Base-by-base conservation (phyloP, 2,797 vertebrate species). In the Cyprinodon diabolis region DNA sequence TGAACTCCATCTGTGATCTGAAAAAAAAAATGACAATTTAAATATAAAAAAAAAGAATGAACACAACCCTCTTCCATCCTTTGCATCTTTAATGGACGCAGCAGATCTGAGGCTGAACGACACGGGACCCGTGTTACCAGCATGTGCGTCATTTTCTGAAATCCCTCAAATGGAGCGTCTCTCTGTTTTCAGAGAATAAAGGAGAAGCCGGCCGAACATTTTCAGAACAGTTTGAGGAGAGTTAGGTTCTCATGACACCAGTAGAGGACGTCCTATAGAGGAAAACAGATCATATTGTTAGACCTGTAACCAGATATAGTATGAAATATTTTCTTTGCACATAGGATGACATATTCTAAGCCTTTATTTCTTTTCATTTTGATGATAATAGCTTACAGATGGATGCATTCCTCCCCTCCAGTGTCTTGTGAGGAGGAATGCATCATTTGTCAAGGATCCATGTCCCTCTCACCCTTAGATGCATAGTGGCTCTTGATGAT, bases 121-220 rank as follows among this genome's bases (percentile, higher is more conserved):
- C 62, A 25, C 49, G 35, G n/a, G 47, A 43, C 62, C 54, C 54
- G 63, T 74, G 72, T 63, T 52, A 17, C 14, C 43, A 48, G 13
- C 72, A 74, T 74, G 72, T 74, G 72, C 0, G 4, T 62, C 45
- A 4, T 17, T 49, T 54, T 17, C 47, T 48, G 19, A 66, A 73
- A 73, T 73, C 71, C 62, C 62, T 55, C 49, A 66, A 30, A 45
- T 49, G 21, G 23, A 21, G 25, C 48, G 55, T 47, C 56, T 48
- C 23, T 11, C 37, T 72, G 47, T 52, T 30, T 72, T 55, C 40
- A 56, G 37, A 55, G 71, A 66, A 72, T 62, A 73, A 56, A 73
- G 54, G 63, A 55, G 21, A 56, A 66, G 12, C 40, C 4, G 9
- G 58, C 13, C 6, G 25, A 56, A 71, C 69, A 71, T 23, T 71